These are phyloP conservation scores for Drosophila ustulata DNA, from an alignment of 2,888 invertebrate species.

Conservation along the genomic window DNA sequence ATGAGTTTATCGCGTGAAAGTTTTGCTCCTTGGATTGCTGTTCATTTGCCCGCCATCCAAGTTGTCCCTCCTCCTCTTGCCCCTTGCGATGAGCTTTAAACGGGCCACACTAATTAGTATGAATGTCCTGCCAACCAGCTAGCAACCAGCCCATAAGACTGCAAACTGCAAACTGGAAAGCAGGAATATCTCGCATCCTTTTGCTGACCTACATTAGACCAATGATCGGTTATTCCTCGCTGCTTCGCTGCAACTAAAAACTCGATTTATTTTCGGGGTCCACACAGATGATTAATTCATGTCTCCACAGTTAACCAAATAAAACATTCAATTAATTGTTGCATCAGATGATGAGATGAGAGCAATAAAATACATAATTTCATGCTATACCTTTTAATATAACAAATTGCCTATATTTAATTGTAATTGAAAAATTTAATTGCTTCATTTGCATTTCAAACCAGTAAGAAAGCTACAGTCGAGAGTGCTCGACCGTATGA, in stretches of 20 bases:
- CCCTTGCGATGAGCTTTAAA: constrained; percentile 16
- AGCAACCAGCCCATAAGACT: constrained; percentile 1
- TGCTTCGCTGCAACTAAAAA: background rate
- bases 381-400: no score
- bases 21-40: constrained; percentile 6
- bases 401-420: no score
- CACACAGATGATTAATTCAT: background rate
- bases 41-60: background rate
- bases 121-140: constrained; percentile 38
- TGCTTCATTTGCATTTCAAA: no score
- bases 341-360: no score
- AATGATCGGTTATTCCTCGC: background rate
- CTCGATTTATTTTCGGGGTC: no score
- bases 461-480: no score
- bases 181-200: background rate
- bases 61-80: background rate
- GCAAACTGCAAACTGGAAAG: background rate
- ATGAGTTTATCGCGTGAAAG: constrained; percentile 27
- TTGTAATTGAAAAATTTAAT: no score
- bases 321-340: no score
- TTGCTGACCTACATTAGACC: background rate
- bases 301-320: no score
- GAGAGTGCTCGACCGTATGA: no score
- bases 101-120: constrained; percentile 58
- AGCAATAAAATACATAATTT: no score